Base-by-base conservation (phyloP, 2,797 vertebrate species). In the Simalia tracyae region DNA sequence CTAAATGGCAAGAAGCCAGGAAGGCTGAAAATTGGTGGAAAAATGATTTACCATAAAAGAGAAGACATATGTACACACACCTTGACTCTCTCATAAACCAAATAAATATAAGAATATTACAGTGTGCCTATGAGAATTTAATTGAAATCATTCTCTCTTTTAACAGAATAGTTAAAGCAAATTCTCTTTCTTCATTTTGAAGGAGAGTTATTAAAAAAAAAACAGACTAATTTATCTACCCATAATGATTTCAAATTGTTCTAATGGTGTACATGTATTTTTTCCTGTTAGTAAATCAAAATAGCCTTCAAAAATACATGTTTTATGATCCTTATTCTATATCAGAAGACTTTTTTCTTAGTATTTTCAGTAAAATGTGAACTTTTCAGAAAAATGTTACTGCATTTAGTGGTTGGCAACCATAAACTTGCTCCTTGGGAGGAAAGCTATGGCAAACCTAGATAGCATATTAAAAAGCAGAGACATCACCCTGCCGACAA, bases 301-400 rank as follows among this genome's bases (percentile, higher is more conserved):
- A 28, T 90, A 90, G 31, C 1, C 68, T 31, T 54, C 1, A 3
- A 28, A 0, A 0, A 86, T 93, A 66, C 0, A 6, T 86, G 2
- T 12, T 94, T 94, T 91, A 26, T 0, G 0, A 86, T 7, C 92
- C 28, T 66, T 63, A 0, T 61, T 93, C 92, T 90, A 86, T 14
- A 8, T 68, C 50, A 31, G 91, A 91, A 2, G 6, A 93, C 3
- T 46, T 81, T 81, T 60, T 46, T 81, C 7, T 60, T 93, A 36
- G 88, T 88, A 94, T 88, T 72, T 68, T 68, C 93, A 36, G 17
- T 56, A 5, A 87, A 93, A 81, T 89, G 12, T 90, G 92, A 92
- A 42, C 26, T 46, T 54, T 84, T 76, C 59, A 54, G 84, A 81
- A 72, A 24, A 28, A 88, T n/a, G 7, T 91, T 11, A 87, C 31